Conservation (phyloP, 2,113 vertebrate species). For the Mustela nigripes region DNA sequence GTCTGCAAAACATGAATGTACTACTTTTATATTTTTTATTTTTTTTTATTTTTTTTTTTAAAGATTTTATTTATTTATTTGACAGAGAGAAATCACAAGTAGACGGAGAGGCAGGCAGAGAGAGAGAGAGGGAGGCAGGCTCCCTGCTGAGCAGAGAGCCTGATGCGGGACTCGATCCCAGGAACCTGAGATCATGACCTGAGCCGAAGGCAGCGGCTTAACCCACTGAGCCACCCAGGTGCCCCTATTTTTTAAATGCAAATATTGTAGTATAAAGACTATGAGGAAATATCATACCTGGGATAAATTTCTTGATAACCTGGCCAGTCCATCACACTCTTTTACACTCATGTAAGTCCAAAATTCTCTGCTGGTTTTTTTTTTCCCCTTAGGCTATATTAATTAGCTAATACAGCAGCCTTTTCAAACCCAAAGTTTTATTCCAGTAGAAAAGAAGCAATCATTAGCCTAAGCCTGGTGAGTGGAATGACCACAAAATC, state of each 20-base stretch:
- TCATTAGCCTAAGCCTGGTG: conserved; percentile 44
- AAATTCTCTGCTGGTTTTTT: not conserved
- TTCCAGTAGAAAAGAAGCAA: conserved; percentile 51
- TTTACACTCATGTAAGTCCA: not conserved
- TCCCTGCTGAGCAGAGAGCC: too few relatives aligned
- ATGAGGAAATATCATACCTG: not conserved
- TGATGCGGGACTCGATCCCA: too few relatives aligned
- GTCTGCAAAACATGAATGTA: not conserved
- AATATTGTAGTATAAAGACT: not conserved
- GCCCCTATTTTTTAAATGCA: not conserved
- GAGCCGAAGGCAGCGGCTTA: too few relatives aligned
- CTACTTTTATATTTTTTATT: not conserved
- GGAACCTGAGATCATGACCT: too few relatives aligned
- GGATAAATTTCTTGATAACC: not conserved
- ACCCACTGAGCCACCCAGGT: too few relatives aligned
- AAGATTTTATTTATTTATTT: too few relatives aligned
- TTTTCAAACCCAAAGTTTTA: conserved; percentile 58
- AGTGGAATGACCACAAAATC: conserved; percentile 71
- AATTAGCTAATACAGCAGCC: conserved; percentile 24
- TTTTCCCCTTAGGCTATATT: not conserved
- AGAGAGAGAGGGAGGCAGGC: too few relatives aligned
- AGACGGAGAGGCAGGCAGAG: too few relatives aligned
- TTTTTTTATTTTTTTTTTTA: too few relatives aligned
- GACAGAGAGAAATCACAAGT: too few relatives aligned
- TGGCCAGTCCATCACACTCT: not conserved